Base-by-base conservation (phyloP, 2,888 invertebrate species). In the Cepaea hortensis region DNA sequence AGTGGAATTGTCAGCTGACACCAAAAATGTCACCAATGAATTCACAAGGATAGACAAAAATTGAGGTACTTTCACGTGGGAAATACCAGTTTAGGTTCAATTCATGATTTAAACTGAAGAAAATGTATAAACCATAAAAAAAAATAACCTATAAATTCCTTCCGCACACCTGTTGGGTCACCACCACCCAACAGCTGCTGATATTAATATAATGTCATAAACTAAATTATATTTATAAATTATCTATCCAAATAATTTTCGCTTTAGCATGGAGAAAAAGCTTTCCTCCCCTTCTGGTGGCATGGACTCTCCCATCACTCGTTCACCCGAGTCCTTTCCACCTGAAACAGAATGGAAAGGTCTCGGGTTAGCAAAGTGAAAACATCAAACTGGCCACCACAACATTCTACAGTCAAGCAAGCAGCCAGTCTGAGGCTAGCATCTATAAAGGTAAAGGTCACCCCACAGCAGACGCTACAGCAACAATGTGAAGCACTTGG, bases 251-350 rank as follows among this genome's bases (percentile, higher is more conserved):
- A 84, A 84, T 85, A 94, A 87, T 89, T 91, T 93, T 77, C 91
- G 88, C 88, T 93, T 94, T 83, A 94, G 90, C 92, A 92, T 93
- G 85, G 90, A 89, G 55, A 93, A 88, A 88, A 94, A 91, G 20
- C 92, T 90, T 79, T 92, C 91, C 13, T 90, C 90, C 48, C 91
- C 90, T 84, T 91, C 90, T 79, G 90, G 90, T 90, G 87, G 84
- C 88, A 91, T 84, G 89, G 87, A 90, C 84, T 90, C 87, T 85
- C 90, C 88, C 81, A 82, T 88, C 80, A 88, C 89, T 87, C 88
- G 88, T 88, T 90, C 88, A 87, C 88, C 88, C 81, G 88, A 90
- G 89, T 88, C 90, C 88, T 90, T 84, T 86, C 87, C 87, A 89
- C 75, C 87, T 62, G 84, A 65, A 87, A 77, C n/a, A 87, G 48